Conservation (phyloP, 2,797 vertebrate genomes). For the Dromococcyx pavoninus region DNA sequence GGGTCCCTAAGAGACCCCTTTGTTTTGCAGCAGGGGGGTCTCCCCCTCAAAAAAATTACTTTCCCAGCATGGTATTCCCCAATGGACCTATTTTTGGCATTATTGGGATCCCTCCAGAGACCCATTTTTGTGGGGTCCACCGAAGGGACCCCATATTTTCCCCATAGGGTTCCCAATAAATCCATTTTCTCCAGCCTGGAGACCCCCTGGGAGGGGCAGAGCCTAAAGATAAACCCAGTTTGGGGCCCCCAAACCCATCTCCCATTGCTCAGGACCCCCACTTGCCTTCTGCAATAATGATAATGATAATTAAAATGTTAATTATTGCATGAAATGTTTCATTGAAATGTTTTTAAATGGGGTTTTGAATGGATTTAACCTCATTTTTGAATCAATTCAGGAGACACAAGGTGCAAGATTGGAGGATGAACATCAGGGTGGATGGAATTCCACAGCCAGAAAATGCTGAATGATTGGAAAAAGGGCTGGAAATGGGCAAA, state of each 20-base stretch:
- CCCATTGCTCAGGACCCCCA: no score
- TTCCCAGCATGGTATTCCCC: not conserved
- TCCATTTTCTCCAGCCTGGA: not conserved
- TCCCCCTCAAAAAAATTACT: not conserved
- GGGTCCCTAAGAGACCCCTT: no score
- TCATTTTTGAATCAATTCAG: rapidly evolving
- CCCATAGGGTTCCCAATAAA: no score
- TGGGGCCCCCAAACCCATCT: no score
- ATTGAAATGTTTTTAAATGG: not conserved
- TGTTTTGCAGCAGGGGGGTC: not conserved
- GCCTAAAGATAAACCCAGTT: not conserved
- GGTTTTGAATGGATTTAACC: not conserved
- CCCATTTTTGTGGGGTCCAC: no score
- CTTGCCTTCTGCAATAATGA: no score
- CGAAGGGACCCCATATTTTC: no score
- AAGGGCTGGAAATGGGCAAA: not conserved
- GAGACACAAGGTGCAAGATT: rapidly evolving
- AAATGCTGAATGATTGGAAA: not conserved
- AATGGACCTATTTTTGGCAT: not conserved
- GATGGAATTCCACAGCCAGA: rapidly evolving
- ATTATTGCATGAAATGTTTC: no score
- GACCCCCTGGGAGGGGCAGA: no score
- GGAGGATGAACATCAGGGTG: not conserved
- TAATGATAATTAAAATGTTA: no score
- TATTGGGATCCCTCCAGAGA: not conserved